Base-by-base conservation (phyloP, 2,888 invertebrate genomes). In the Conops quadrifasciatus region DNA sequence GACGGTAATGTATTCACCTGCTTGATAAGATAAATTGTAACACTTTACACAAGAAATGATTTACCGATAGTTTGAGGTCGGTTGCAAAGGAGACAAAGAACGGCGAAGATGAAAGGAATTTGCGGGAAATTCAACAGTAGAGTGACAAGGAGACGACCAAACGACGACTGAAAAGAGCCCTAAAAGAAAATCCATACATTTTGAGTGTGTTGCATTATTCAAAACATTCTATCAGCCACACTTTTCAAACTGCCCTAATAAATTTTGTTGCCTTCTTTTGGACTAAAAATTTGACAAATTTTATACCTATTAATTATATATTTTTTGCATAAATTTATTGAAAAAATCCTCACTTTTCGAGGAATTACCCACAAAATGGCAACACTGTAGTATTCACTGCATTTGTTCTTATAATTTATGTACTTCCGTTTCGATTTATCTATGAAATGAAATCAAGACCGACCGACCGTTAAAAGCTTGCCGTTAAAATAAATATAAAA, bases 1-100 rank as follows among this genome's bases (percentile, higher is more conserved):
- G n/a, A n/a, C n/a, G n/a, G 26, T 67, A 67, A 59, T 67, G 67
- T 59, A 67, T 67, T 67, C 59, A 67, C 67, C 67, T 67, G 47
- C 59, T 67, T 60, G 59, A 24, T 67, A 67, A 67, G 67, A 67
- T 67, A 60, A 67, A 67, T 60, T 59, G 59, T 45, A 59, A 59
- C 60, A 67, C 67, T 67, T 67, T 58, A 49, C 26, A 59, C 24
- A 26, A 45, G 47, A 45, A 47, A 16, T 24, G 53, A 4, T n/a
- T 30, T 9, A n/a, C n/a, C 49, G 21, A n/a, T 21, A 36, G 36
- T 30, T 26, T 16, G 43, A 59, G 15, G 15, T 19, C n/a, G 19
- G 16, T 36, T 45, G 21, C 24, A 26, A 45, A n/a, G 24, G 58
- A 45, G 43, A 47, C 36, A 19, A 9, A n/a, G 58, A n/a, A 43